Conservation (phyloP, 2,888 invertebrate genomes). For the Mythimna pallens region DNA sequence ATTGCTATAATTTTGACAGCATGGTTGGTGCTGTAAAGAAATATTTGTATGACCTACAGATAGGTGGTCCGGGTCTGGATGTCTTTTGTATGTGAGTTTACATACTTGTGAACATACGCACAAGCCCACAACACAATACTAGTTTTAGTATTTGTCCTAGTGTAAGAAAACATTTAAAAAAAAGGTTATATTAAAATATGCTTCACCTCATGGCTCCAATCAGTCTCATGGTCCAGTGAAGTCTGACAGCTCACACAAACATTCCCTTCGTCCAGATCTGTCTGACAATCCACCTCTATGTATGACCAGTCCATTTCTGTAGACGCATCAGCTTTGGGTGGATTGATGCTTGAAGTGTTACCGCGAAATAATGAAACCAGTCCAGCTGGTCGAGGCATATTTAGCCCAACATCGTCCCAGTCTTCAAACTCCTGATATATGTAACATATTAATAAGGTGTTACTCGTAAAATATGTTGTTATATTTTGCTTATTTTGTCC, state of each 20-base stretch:
- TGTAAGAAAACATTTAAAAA: too few relatives aligned
- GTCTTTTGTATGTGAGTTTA: too few relatives aligned
- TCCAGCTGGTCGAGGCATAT: conserved; percentile 95
- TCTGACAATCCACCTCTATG: conserved; percentile 83
- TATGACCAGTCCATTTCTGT: conserved; percentile 86
- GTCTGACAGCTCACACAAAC: conserved; percentile 86
- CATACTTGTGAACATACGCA: too few relatives aligned
- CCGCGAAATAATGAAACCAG: conserved; percentile 93
- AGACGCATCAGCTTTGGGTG: conserved; percentile 83
- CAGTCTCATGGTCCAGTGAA: conserved; percentile 78
- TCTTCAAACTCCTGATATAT: conserved; percentile 94
- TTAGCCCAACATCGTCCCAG: conserved; percentile 97
- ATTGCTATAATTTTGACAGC: background rate
- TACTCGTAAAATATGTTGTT: background rate
- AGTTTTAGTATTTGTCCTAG: too few relatives aligned
- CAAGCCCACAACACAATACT: too few relatives aligned
- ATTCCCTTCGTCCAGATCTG: conserved; percentile 84
- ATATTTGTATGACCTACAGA: too few relatives aligned
- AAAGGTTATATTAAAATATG: too few relatives aligned
- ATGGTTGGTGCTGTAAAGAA: too few relatives aligned
- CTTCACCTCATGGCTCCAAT: conserved; percentile 87
- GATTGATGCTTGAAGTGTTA: conserved; percentile 76
- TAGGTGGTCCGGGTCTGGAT: too few relatives aligned
- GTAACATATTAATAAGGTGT: background rate
- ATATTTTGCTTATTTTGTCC: background rate